phyloP scores from a whole-genome alignment of 1,140 invertebrate species.

The Drosophila cardini region DNA sequence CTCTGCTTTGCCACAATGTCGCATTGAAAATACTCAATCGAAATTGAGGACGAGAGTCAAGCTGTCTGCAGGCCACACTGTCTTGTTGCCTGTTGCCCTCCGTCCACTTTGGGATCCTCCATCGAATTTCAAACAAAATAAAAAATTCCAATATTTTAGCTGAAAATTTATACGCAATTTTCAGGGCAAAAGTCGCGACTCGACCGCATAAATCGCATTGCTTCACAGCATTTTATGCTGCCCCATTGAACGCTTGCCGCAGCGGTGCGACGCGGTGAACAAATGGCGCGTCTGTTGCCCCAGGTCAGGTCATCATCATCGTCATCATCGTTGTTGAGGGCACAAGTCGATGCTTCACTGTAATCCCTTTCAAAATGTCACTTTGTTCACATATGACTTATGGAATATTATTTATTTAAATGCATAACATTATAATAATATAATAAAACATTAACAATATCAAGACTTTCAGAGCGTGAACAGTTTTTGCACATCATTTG shows the following conservation, averaged over 20 bases:
- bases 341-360: neutral
- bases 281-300: slow-evolving; percentile 6
- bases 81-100: neutral
- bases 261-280: neutral
- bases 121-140: slow-evolving; percentile 10
- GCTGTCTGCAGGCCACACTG: slow-evolving; percentile 58
- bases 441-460: no score
- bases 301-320: slow-evolving; percentile 28
- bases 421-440: no score
- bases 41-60: slow-evolving; percentile 72
- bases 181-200: slow-evolving; percentile 14
- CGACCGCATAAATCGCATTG: slow-evolving; percentile 41
- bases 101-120: no score
- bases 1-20: slow-evolving; percentile 24
- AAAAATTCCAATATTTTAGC: slow-evolving; percentile 68
- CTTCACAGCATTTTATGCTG: slow-evolving; percentile 37
- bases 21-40: slow-evolving; percentile 63
- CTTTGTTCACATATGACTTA: neutral
- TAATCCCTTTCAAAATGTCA: slow-evolving; percentile 2
- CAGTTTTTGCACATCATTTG: no score
- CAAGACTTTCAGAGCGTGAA: no score
- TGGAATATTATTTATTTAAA: slow-evolving; percentile 2
- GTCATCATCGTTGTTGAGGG: neutral
- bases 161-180: slow-evolving; percentile 65
- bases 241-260: slow-evolving; percentile 42